Evolutionary conservation across 2,797 vertebrate genomes (phyloP), one percentile per base, ranked within the genome.

Genomic region (Hyperoplus immaculatus): DNA sequence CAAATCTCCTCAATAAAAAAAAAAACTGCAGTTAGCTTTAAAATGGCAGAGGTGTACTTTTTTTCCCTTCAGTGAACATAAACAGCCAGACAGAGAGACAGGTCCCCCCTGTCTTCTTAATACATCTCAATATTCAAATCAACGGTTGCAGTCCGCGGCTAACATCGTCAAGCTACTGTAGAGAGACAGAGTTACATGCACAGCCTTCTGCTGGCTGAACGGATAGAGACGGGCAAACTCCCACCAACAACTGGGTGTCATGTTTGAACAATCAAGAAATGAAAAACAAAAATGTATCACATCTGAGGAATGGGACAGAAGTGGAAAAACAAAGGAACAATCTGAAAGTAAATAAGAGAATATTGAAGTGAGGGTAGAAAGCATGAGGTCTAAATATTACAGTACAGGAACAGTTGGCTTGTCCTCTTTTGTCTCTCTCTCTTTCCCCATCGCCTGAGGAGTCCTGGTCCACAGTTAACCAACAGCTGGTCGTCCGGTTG

Each of bases 391-490:
- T 88, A 90, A 88, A 92, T 90, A 88, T 94, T 93, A 93, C 90
- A 94, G 90, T 94, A 94, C 93, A 91, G 86, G 90, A 93, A 94
- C 90, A 88, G 90, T 91, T 89, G 88, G 89, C 91, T 80, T 92
- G 89, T 92, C 92, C 78, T 90, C 90, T 86, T 73, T 68, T 76
- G 51, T 85, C 62, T 91, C 71, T 76, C 58, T 84, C 59, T 91
- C 93, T 92, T 83, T 95, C 95, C 95, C 95, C 96, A 95, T 94
- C 93, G 95, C 96, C 96, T 96, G 96, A 97, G 96, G 95, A 96
- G 95, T 96, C 94, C 94, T 94, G 93, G 93, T 96, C 94, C 95
- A 95, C 89, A 95, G 95, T 95, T 95, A 95, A 95, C 94, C 94
- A 92, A 95, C 94, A 95, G 96, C 91, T 88, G 93, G 94, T 95